A percentile compares a stretch with the other conserved stretches of the same genome.
These are phyloP conservation scores for Platysteira castanea DNA, from an alignment of 2,113 vertebrate genomes.

Conservation along the genomic window DNA sequence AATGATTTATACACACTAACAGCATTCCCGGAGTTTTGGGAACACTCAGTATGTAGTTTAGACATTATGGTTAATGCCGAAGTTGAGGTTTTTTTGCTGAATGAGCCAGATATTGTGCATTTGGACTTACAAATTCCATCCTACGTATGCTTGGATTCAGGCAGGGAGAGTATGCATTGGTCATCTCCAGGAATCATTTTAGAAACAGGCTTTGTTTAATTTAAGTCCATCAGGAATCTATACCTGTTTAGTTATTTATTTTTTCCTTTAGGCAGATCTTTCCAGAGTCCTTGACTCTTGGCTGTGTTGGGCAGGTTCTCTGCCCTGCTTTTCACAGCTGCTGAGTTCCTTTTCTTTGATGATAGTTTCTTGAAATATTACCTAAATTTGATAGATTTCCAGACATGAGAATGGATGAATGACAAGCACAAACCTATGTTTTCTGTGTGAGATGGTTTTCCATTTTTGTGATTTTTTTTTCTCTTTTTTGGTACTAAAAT, in stretches of 20 bases:
- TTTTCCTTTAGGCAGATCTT: background rate
- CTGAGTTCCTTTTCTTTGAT: background rate
- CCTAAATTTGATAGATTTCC: background rate
- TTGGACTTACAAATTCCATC: background rate
- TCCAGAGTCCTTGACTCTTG: background rate
- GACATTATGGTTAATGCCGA: background rate
- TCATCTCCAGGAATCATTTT: background rate
- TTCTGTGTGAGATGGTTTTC: background rate
- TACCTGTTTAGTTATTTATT: background rate
- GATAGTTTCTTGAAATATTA: background rate
- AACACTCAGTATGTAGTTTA: background rate
- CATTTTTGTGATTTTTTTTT: background rate
- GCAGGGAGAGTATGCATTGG: background rate
- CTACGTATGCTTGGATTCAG: background rate
- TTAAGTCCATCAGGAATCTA: background rate
- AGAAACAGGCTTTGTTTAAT: background rate
- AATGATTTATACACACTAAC: background rate
- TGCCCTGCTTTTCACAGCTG: background rate
- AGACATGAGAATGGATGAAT: background rate
- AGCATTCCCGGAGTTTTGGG: background rate
- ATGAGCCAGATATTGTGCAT: background rate
- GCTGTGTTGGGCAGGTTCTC: background rate
- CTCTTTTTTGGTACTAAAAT: background rate
- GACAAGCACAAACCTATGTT: background rate
- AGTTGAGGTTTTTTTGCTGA: background rate